Percentiles rank a stretch among this genome's conserved stretches.
Evolutionary conservation across 2,797 vertebrate genomes (phyloP).

Genomic region (Hemitrygon akajei): DNA sequence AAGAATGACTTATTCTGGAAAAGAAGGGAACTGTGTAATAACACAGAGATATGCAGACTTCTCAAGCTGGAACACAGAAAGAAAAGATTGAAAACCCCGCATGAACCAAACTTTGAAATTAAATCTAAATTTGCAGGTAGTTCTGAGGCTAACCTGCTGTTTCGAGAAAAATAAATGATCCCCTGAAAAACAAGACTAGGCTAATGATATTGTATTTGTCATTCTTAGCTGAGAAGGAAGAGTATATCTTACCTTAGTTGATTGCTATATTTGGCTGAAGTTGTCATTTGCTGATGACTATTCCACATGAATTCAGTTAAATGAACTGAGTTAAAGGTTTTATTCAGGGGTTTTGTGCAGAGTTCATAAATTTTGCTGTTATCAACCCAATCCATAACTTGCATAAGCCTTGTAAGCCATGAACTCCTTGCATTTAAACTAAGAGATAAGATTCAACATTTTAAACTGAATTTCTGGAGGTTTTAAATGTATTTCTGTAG

Average conservation of each 20-base stretch:
- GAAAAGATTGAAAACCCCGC: background rate
- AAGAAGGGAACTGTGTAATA: background rate
- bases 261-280: background rate
- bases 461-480: too few relatives aligned
- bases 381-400: background rate
- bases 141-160: too few relatives aligned
- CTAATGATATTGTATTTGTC: background rate
- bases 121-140: background rate
- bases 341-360: background rate
- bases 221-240: background rate
- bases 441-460: background rate
- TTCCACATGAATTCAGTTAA: conserved; percentile 5
- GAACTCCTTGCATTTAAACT: background rate
- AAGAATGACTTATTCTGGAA: too few relatives aligned
- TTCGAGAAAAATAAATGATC: background rate
- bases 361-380: conserved; percentile 1
- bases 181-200: background rate
- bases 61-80: background rate
- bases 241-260: background rate
- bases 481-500: background rate
- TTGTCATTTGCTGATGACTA: background rate
- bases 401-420: background rate
- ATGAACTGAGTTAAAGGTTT: background rate
- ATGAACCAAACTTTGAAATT: background rate
- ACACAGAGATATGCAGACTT: too few relatives aligned